Evolutionary conservation across 2,113 vertebrate species (phyloP).

Genomic region (Salvelinus alpinus): DNA sequence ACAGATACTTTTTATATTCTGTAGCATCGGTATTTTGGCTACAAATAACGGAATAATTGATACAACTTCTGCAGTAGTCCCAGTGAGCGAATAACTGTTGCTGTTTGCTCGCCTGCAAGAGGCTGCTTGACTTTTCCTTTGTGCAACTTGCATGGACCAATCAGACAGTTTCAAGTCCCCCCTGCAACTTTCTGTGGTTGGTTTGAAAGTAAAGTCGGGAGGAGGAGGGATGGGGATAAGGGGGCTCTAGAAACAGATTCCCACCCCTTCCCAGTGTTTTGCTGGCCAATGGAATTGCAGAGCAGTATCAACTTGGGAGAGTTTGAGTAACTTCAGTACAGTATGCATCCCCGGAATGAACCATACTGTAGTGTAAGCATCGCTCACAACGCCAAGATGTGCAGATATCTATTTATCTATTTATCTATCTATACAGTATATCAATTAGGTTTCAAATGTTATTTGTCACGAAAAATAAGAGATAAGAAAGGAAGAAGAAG

Average conservation of each 20-base stretch:
- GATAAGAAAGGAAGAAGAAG: too few species aligned
- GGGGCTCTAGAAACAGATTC: slow-evolving; percentile 70
- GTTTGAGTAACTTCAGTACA: too few species aligned
- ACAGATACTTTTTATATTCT: not conserved
- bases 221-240: slow-evolving; percentile 48
- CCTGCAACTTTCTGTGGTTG: slow-evolving; percentile 20
- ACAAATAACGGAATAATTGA: not conserved
- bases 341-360: too few species aligned
- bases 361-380: too few species aligned
- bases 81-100: not conserved
- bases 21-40: slow-evolving; percentile 7
- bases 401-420: too few species aligned
- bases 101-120: not conserved
- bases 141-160: slow-evolving; percentile 61
- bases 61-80: not conserved
- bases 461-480: too few species aligned
- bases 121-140: slow-evolving; percentile 69
- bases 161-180: slow-evolving; percentile 67
- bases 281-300: slow-evolving; percentile 10
- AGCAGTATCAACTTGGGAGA: slow-evolving; percentile 28
- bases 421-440: too few species aligned
- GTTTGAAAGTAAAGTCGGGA: not conserved
- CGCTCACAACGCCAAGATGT: too few species aligned
- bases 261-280: slow-evolving; percentile 47
- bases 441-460: too few species aligned